Conservation (phyloP, 1,140 invertebrate species). For the Brachionus paranguensis region DNA sequence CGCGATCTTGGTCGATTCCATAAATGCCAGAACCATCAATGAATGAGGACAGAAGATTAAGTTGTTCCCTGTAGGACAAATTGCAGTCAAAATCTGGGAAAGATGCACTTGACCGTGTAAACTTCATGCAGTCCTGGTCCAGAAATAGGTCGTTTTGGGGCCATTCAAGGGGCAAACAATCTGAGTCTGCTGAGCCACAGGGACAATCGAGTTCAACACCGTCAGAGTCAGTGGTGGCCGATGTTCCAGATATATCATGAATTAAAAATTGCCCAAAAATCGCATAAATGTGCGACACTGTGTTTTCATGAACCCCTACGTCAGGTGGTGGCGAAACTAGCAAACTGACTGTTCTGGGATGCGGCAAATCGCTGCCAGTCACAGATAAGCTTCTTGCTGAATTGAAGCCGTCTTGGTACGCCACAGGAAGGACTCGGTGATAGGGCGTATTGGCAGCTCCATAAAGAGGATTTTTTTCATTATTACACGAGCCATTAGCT, state of each 20-base stretch:
- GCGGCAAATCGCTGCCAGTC: neutral
- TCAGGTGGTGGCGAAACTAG: neutral
- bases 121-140: neutral
- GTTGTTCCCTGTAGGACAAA: slow-evolving; percentile 58
- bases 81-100: neutral
- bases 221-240: slow-evolving; percentile 23
- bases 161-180: neutral
- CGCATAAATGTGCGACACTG: neutral
- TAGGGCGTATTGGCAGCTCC: slow-evolving; percentile 71
- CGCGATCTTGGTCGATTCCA: slow-evolving; percentile 54
- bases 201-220: neutral
- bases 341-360: neutral
- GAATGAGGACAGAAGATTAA: slow-evolving; percentile 72
- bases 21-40: slow-evolving; percentile 79
- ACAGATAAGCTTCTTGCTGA: neutral
- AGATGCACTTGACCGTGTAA: neutral
- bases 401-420: slow-evolving; percentile 60
- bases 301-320: neutral
- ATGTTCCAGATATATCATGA: slow-evolving; percentile 41
- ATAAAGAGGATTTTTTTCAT: slow-evolving; percentile 68
- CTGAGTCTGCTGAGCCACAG: neutral
- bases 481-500: slow-evolving; percentile 76
- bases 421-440: slow-evolving; percentile 69
- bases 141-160: neutral
- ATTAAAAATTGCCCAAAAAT: slow-evolving; percentile 29